Percentiles rank a stretch among this genome's conserved stretches.
These are phyloP conservation scores for Hylomyscus alleni DNA, from an alignment of 2,797 vertebrate species.

Conservation along the genomic window DNA sequence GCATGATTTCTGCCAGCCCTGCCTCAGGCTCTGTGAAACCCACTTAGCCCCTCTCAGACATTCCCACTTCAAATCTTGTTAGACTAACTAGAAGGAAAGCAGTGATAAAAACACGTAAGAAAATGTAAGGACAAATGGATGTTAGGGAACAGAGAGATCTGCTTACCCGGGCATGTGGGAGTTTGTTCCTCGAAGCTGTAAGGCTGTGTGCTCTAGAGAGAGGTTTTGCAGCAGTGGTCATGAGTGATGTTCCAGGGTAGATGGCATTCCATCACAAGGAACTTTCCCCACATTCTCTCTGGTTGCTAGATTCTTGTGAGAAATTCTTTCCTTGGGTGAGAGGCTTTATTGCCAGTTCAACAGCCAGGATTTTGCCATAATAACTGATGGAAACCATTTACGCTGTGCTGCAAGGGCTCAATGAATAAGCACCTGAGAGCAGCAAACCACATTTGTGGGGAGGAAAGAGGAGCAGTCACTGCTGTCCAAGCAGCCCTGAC, in stretches of 20 bases:
- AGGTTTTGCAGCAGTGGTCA: background rate
- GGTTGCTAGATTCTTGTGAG: constrained; percentile 58
- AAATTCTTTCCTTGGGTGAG: constrained; percentile 69
- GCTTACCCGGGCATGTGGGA: background rate
- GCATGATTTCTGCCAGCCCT: background rate
- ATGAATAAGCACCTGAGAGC: constrained; percentile 17
- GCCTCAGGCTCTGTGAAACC: background rate
- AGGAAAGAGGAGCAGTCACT: background rate
- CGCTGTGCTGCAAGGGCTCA: background rate
- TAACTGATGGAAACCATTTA: constrained; percentile 68
- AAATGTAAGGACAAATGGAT: background rate
- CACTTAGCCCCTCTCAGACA: background rate
- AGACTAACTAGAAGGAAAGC: background rate
- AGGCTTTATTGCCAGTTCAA: constrained; percentile 60
- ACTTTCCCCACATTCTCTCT: background rate
- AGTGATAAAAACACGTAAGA: background rate
- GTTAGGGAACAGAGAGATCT: background rate
- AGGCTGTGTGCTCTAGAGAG: background rate
- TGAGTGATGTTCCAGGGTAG: background rate
- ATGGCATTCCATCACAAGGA: background rate
- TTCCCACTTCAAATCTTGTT: background rate
- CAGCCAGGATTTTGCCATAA: constrained; percentile 24
- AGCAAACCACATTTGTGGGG: constrained; percentile 32
- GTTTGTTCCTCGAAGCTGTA: background rate
- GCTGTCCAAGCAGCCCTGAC: background rate